These are phyloP conservation scores for Leucoraja erinaceus DNA, from an alignment of 2,113 vertebrate species.

Conservation along the genomic window DNA sequence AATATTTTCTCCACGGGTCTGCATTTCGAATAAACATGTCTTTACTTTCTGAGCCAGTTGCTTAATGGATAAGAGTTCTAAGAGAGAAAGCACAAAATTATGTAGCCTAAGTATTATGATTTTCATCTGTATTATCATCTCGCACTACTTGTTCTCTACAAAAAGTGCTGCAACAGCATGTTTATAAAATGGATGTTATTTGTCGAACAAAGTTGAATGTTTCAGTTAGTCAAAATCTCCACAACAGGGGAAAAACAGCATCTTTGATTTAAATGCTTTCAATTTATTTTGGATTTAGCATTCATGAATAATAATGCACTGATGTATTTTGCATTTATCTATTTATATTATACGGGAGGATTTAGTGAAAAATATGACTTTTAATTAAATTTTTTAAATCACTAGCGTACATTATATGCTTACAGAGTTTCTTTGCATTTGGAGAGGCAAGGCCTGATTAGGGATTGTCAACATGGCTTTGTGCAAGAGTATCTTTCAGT, in stretches of 20 bases:
- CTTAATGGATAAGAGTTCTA: background rate
- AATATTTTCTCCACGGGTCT: background rate
- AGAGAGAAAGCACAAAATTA: background rate
- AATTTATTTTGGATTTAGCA: background rate
- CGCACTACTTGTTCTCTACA: background rate
- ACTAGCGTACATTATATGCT: no score
- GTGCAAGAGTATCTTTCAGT: no score
- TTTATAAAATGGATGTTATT: constrained; percentile 7
- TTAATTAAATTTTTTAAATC: background rate
- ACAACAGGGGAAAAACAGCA: background rate
- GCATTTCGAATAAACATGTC: background rate
- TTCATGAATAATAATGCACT: background rate
- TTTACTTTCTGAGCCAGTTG: background rate
- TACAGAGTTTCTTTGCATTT: no score
- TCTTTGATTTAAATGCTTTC: background rate
- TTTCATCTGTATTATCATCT: background rate
- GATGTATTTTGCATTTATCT: background rate
- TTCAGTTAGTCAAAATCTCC: background rate
- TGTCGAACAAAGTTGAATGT: background rate
- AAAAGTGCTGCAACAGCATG: background rate
- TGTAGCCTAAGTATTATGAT: background rate
- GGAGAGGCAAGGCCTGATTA: no score
- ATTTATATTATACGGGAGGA: background rate
- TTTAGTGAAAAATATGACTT: background rate
- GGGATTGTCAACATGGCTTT: no score